A percentile compares a stretch with the other conserved stretches of the same genome.
These are phyloP conservation scores for Synanthedon andrenaeformis DNA, from an alignment of 2,888 invertebrate genomes.

Conservation along the genomic window DNA sequence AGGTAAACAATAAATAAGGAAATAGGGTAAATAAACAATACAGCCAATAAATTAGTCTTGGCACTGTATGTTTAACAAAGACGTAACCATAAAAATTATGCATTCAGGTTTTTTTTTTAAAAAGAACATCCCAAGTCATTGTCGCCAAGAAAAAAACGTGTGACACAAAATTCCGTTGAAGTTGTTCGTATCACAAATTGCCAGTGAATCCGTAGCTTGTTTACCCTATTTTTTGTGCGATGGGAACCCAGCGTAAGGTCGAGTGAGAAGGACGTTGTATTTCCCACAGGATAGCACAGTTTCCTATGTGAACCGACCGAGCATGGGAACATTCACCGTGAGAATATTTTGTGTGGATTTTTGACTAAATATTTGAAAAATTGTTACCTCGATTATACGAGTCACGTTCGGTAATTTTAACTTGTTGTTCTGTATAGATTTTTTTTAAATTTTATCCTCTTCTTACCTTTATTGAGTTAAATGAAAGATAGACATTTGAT, in stretches of 20 bases:
- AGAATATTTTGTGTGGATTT: background rate
- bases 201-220: background rate
- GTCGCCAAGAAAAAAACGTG: background rate
- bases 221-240: background rate
- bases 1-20: too few species aligned
- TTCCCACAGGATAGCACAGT: constrained; percentile 15
- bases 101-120: too few species aligned
- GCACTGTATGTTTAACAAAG: too few species aligned
- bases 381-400: background rate
- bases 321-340: background rate
- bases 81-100: too few species aligned
- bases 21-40: too few species aligned
- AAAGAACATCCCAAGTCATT: too few species aligned
- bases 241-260: constrained; percentile 10
- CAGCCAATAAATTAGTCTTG: too few species aligned
- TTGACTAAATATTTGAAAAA: background rate
- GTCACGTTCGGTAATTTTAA: too few species aligned
- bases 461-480: too few species aligned
- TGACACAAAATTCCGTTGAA: background rate
- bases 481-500: too few species aligned
- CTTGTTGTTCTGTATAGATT: too few species aligned
- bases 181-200: background rate
- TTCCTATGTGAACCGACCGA: constrained; percentile 14
- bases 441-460: too few species aligned
- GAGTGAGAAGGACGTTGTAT: constrained; percentile 16